Evolutionary conservation across 2,113 vertebrate genomes (phyloP), one percentile per base, ranked within the genome.

Genomic region (Calonectris borealis): DNA sequence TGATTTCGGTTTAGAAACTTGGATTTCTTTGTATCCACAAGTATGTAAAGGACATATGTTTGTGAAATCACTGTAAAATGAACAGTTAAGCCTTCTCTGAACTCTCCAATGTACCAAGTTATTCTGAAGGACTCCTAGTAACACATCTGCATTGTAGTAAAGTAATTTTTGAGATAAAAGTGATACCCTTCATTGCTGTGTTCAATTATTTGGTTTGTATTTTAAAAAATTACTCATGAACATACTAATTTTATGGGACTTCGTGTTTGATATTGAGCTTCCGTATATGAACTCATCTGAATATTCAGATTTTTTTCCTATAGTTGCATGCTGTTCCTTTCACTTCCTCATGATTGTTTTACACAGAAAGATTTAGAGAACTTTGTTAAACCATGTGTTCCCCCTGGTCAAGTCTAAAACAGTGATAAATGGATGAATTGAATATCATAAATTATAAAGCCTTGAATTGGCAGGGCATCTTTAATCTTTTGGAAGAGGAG

Each of bases 1-100:
- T 78, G 15, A 80, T 92, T 97, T 94, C 9, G 22, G 62, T 94
- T 97, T 92, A 94, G 95, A 69, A 97, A 92, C 86, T 85, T 96
- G 58, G 49, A 83, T 96, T 97, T 96, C 89, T 97, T 97, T 71
- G 55, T 81, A 85, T 70, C 65, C 40, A 71, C 61, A 76, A 91
- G 70, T 82, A 82, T 44, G 57, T 75, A 60, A 40, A 70, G 26
- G 22, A 5, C 36, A 29, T 52, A 13, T 4, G 2, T 71, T 76
- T 55, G 36, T 73, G 51, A 85, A 54, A 65, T 31, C n/a, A 13
- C 70, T 38, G 31, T 65, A 31, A 42, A 88, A 66, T 48, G 17
- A 38, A 34, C 32, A 38, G n/a, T 71, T 77, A 42, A 2, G 11
- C 24, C 9, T 68, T 62, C 22, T 44, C 46, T 44, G 44, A 57